A percentile compares a stretch with the other conserved stretches of the same genome.
Conservation (phyloP, 2,888 invertebrate genomes). For the Baronia brevicornis region DNA sequence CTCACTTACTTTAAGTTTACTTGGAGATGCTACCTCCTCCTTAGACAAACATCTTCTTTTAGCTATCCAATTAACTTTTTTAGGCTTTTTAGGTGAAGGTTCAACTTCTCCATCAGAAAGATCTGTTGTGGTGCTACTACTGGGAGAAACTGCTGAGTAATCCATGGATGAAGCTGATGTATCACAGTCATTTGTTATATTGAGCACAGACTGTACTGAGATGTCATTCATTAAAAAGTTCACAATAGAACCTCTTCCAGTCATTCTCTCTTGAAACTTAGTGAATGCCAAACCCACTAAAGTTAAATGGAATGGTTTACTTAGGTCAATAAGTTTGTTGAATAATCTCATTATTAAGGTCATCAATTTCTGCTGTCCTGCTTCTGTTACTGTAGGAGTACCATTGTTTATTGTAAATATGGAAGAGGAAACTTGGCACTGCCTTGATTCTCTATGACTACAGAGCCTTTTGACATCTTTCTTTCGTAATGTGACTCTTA, state of each 20-base stretch:
- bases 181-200: constrained; percentile 76
- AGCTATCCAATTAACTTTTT: constrained; percentile 69
- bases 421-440: constrained; percentile 82
- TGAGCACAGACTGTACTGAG: constrained; percentile 85
- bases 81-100: constrained; percentile 84
- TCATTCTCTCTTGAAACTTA: constrained; percentile 84
- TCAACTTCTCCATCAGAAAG: constrained; percentile 81
- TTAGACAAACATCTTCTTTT: constrained; percentile 64
- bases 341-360: constrained; percentile 84
- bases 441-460: constrained; percentile 84
- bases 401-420: constrained; percentile 73
- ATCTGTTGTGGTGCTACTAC: constrained; percentile 72
- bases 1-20: constrained; percentile 81
- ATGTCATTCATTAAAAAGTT: constrained; percentile 85
- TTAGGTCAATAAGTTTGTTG: constrained; percentile 81
- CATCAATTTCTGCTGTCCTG: constrained; percentile 79
- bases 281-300: constrained; percentile 87
- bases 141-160: constrained; percentile 63
- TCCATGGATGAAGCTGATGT: constrained; percentile 64
- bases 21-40: constrained; percentile 78
- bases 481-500: constrained; percentile 84
- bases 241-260: constrained; percentile 82
- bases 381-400: constrained; percentile 64
- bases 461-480: constrained; percentile 79
- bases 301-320: constrained; percentile 86